These are phyloP conservation scores for Mungos mungo DNA, from an alignment of 2,113 vertebrate species.

Conservation along the genomic window DNA sequence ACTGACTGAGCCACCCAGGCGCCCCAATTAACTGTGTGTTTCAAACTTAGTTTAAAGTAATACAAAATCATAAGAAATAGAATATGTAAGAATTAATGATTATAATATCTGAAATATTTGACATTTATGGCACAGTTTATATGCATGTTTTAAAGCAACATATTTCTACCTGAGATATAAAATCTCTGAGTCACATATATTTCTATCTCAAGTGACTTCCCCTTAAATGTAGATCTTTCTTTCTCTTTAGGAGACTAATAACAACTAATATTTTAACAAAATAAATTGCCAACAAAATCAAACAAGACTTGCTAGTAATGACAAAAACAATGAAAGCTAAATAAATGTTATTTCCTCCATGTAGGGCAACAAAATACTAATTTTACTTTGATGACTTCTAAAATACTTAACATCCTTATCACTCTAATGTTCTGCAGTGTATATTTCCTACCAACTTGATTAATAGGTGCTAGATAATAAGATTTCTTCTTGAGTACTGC, in stretches of 20 bases:
- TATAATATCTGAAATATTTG: background rate
- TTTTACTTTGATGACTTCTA: slow-evolving; percentile 48
- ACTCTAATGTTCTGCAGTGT: background rate
- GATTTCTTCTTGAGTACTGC: background rate
- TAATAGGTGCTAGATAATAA: slow-evolving; percentile 24
- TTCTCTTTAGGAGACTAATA: background rate
- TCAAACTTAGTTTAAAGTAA: background rate
- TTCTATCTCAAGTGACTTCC: slow-evolving; percentile 11
- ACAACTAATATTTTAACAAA: slow-evolving; percentile 20
- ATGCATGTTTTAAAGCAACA: background rate
- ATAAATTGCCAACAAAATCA: slow-evolving; percentile 50
- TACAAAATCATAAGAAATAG: background rate
- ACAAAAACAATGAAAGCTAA: slow-evolving; percentile 47
- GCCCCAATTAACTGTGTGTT: background rate
- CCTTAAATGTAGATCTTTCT: background rate
- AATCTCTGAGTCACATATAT: background rate
- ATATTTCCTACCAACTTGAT: slow-evolving; percentile 32
- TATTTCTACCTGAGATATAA: background rate
- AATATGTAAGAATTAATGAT: background rate
- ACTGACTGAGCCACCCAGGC: too few species aligned
- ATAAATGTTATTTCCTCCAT: slow-evolving; percentile 23
- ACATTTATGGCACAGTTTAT: background rate
- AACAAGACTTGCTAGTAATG: background rate
- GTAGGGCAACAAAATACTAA: slow-evolving; percentile 20
- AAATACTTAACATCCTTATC: slow-evolving; percentile 41